Evolutionary conservation across 2,797 vertebrate species (phyloP).

Genomic region (Rhinoraja longicauda): DNA sequence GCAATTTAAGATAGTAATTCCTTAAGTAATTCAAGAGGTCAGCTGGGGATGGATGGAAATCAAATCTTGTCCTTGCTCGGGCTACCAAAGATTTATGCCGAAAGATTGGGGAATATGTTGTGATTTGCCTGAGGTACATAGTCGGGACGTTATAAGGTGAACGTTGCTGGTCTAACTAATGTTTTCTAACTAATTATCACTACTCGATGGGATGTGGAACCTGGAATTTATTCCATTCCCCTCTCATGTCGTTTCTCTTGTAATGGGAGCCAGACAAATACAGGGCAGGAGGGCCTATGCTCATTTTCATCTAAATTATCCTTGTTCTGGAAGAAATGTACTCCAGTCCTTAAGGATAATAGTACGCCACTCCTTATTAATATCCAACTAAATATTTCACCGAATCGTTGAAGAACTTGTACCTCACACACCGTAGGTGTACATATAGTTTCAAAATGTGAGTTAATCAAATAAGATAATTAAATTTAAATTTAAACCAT

Average conservation of each 20-base stretch:
- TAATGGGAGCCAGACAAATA: background rate
- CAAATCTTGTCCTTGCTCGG: too few relatives aligned
- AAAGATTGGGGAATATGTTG: background rate
- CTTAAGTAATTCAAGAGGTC: too few relatives aligned
- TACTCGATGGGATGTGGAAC: background rate
- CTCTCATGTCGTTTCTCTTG: background rate
- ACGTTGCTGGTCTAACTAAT: background rate
- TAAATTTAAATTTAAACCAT: background rate
- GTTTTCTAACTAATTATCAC: background rate
- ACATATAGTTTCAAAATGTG: background rate
- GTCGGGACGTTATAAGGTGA: background rate
- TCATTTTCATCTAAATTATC: background rate
- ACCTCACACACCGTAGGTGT: too few relatives aligned
- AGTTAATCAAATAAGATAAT: background rate
- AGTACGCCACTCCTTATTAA: background rate
- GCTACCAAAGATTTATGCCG: background rate
- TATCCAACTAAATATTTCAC: background rate
- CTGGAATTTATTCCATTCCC: background rate
- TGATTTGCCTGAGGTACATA: background rate
- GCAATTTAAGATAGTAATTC: too few relatives aligned
- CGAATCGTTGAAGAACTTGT: background rate
- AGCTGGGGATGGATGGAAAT: too few relatives aligned
- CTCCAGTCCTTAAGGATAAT: background rate
- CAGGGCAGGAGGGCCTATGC: background rate
- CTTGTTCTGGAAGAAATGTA: background rate